Conservation (phyloP, 2,113 vertebrate genomes). For the Mungos mungo region DNA sequence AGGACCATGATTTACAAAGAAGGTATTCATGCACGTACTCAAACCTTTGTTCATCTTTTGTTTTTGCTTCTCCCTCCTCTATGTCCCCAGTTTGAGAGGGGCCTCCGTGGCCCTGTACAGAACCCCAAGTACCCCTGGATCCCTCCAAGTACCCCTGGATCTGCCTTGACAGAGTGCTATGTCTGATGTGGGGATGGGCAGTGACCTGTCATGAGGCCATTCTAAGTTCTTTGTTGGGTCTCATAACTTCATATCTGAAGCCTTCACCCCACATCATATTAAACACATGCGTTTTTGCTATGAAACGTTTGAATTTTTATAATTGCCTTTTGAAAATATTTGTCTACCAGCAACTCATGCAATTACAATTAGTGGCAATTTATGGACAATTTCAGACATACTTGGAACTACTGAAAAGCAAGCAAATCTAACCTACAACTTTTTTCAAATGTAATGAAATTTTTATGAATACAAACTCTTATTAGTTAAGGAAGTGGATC, state of each 20-base stretch:
- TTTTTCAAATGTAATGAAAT: background rate
- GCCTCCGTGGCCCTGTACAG: background rate
- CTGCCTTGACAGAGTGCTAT: background rate
- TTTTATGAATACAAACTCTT: background rate
- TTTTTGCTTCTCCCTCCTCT: background rate
- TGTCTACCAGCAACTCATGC: background rate
- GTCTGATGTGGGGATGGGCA: background rate
- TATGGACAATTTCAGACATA: background rate
- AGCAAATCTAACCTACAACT: background rate
- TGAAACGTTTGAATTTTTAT: background rate
- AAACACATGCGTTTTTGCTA: background rate
- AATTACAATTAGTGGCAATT: background rate
- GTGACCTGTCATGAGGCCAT: background rate
- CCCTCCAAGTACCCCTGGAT: background rate
- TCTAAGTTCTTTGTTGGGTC: background rate
- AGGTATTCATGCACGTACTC: fast-evolving
- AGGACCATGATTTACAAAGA: background rate
- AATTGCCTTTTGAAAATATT: background rate
- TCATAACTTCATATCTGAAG: background rate
- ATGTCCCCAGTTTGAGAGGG: background rate
- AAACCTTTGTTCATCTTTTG: background rate
- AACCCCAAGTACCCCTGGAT: background rate
- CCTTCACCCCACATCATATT: background rate
- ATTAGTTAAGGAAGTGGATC: background rate
- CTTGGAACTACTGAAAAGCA: background rate